Evolutionary conservation across 2,888 invertebrate species (phyloP).

Genomic region (Rhagonycha lutea): DNA sequence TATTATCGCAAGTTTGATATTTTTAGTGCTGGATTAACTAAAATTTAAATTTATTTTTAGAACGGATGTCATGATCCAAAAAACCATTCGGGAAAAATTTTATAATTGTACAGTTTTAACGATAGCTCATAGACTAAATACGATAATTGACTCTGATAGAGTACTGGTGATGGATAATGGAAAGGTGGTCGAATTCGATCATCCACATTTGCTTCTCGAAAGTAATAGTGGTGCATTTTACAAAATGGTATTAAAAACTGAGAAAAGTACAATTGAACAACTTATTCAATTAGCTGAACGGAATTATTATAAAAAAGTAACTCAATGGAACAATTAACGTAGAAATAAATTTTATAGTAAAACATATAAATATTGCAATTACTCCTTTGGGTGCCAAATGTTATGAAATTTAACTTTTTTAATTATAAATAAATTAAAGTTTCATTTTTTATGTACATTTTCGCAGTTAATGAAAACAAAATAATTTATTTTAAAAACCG

Average conservation of each 20-base stretch:
- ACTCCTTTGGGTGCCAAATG: too few relatives aligned
- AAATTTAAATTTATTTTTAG: constrained; percentile 55
- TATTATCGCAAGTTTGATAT: not conserved
- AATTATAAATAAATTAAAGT: too few relatives aligned
- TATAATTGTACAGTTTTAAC: constrained; percentile 85
- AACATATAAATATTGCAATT: too few relatives aligned
- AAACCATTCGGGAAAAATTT: constrained; percentile 79
- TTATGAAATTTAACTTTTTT: too few relatives aligned
- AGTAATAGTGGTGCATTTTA: constrained; percentile 65
- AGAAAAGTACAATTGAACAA: constrained; percentile 56
- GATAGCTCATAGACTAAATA: constrained; percentile 78
- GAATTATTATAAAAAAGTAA: not conserved
- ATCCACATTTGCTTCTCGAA: constrained; percentile 67
- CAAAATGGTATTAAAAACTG: constrained; percentile 74
- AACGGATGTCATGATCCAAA: constrained; percentile 85
- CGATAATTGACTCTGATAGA: constrained; percentile 71
- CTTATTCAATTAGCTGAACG: not conserved
- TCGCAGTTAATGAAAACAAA: too few relatives aligned
- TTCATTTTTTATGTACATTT: too few relatives aligned
- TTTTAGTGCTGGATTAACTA: too few relatives aligned
- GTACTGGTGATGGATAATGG: constrained; percentile 87
- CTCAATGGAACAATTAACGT: not conserved
- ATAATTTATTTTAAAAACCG: too few relatives aligned
- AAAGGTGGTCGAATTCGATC: constrained; percentile 72
- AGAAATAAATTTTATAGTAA: not conserved